phyloP scores from a whole-genome alignment of 2,113 vertebrate genomes.

The Gambusia affinis region DNA sequence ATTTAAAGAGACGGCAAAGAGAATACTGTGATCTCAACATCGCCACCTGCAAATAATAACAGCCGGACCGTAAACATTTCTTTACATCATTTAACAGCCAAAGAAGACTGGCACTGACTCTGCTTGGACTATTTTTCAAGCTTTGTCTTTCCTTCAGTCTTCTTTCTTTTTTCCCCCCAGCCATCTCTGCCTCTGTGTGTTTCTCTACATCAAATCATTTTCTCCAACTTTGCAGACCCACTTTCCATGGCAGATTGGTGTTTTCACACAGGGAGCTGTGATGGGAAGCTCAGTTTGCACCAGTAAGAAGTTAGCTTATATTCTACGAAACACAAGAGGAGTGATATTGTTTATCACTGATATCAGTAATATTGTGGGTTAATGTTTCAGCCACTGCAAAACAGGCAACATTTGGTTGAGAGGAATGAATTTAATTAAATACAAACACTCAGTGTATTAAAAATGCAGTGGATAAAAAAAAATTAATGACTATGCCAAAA shows the following conservation, averaged over 20 bases:
- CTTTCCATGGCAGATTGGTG: background rate
- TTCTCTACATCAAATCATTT: conserved; percentile 8
- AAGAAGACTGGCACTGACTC: conserved; percentile 26
- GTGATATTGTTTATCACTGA: too few relatives aligned
- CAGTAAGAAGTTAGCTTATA: background rate
- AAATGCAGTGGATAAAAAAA: background rate
- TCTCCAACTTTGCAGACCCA: conserved; percentile 13
- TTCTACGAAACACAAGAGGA: background rate
- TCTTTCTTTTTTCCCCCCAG: conserved; percentile 6
- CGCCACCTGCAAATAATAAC: conserved; percentile 68
- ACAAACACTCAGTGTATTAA: background rate
- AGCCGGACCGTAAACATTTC: conserved; percentile 58
- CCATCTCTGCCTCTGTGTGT: background rate
- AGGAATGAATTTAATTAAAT: background rate
- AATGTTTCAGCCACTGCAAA: background rate
- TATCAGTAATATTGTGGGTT: background rate
- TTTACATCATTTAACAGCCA: conserved; percentile 54
- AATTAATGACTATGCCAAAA: background rate
- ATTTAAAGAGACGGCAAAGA: conserved; percentile 18
- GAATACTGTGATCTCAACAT: conserved; percentile 36
- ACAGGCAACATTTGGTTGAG: background rate
- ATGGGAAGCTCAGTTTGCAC: background rate
- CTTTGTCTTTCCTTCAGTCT: background rate
- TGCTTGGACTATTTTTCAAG: conserved; percentile 18
- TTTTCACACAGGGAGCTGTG: background rate